Evolutionary conservation across 2,888 invertebrate species (phyloP).

Genomic region (Amphipoea lucens): DNA sequence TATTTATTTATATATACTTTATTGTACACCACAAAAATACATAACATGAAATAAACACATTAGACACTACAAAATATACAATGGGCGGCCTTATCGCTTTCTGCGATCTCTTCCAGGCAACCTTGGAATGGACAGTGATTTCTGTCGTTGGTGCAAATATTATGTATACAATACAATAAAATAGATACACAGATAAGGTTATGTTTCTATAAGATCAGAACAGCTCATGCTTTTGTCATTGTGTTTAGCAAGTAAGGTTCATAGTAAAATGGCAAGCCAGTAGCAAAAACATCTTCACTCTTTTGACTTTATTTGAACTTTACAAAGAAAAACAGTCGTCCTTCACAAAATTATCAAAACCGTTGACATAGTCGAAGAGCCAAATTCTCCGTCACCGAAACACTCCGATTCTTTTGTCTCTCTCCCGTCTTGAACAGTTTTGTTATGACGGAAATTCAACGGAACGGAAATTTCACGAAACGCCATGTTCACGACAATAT

Average conservation of each 20-base stretch:
- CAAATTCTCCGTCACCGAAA: conserved; percentile 22
- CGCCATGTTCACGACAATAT: conserved; percentile 44
- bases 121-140: no score
- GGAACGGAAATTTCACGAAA: conserved; percentile 53
- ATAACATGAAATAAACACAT: no score
- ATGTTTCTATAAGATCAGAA: background rate
- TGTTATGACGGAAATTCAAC: conserved; percentile 54
- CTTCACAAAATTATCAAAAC: background rate
- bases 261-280: background rate
- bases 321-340: background rate
- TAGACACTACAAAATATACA: no score
- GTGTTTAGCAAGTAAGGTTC: background rate
- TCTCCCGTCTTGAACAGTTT: conserved; percentile 46
- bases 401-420: conserved; percentile 35
- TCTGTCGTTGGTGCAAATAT: no score
- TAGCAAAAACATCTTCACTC: background rate
- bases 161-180: no score
- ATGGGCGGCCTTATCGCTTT: no score
- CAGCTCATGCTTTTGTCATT: background rate
- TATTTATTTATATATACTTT: no score
- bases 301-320: background rate
- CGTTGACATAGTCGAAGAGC: background rate
- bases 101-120: no score
- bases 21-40: no score
- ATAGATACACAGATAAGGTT: no score